phyloP scores from a whole-genome alignment of 2,113 vertebrate species.

The Peromyscus californicus region DNA sequence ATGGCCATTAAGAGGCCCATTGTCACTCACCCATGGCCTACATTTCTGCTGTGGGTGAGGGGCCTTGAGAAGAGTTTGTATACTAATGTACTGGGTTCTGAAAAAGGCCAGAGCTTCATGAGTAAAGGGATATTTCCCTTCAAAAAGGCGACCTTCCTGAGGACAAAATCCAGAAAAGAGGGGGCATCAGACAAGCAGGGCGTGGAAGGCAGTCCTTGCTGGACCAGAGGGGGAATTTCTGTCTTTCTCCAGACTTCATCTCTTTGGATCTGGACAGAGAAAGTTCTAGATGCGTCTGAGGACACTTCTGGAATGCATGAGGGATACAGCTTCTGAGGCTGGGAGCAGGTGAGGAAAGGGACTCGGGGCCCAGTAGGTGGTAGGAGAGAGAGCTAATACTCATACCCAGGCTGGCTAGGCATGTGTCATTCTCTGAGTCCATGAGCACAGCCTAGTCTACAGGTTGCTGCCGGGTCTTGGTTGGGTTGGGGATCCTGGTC shows the following conservation, averaged over 20 bases:
- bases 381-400: neutral
- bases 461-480: too few species aligned
- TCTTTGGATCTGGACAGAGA: neutral
- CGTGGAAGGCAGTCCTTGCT: neutral
- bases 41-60: neutral
- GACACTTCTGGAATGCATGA: neutral
- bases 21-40: neutral
- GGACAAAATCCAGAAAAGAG: neutral
- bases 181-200: neutral
- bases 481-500: neutral
- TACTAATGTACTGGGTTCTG: neutral
- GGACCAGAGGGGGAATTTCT: neutral
- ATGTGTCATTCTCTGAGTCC: neutral
- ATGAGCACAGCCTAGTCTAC: neutral
- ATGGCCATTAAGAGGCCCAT: neutral
- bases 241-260: neutral
- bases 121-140: neutral
- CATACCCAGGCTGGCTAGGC: accelerated
- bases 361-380: accelerated
- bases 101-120: neutral
- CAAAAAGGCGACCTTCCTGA: neutral
- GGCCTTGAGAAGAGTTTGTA: neutral
- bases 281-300: neutral
- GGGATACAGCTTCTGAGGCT: neutral
- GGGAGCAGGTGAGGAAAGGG: too few species aligned